Conservation (phyloP, 2,113 vertebrate genomes). For the Phycodurus eques region DNA sequence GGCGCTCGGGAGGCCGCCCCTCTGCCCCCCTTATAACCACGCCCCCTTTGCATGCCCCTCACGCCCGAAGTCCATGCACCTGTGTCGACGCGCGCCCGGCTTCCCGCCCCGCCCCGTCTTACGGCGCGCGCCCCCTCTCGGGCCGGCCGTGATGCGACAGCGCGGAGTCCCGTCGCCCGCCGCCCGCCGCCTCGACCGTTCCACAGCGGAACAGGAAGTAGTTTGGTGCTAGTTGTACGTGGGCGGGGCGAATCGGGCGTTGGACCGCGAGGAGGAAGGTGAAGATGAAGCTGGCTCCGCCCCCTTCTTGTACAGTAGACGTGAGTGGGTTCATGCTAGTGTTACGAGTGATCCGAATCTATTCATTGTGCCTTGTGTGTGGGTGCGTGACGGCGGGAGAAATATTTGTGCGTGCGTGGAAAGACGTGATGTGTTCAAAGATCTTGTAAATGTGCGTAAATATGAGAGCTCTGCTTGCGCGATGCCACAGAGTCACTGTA, state of each 20-base stretch:
- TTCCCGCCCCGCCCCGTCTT: constrained; percentile 52
- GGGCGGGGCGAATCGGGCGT: constrained; percentile 41
- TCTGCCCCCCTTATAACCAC: constrained; percentile 80
- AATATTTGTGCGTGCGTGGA: constrained; percentile 37
- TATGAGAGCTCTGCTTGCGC: constrained; percentile 91
- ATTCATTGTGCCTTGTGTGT: constrained; percentile 95
- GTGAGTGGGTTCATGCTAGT: constrained; percentile 86
- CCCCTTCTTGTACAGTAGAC: constrained; percentile 74
- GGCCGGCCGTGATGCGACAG: background rate
- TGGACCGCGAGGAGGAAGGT: constrained; percentile 22
- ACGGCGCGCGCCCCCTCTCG: constrained; percentile 11
- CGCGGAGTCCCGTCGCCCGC: background rate
- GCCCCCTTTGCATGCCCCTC: constrained; percentile 88
- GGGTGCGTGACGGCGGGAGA: constrained; percentile 37
- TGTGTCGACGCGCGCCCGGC: constrained; percentile 54
- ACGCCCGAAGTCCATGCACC: constrained; percentile 77
- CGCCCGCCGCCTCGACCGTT: background rate
- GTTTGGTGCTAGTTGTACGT: constrained; percentile 53
- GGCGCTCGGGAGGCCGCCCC: constrained; percentile 47
- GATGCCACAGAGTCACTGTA: constrained; percentile 99
- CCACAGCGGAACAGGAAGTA: constrained; percentile 10
- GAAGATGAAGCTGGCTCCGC: constrained; percentile 47
- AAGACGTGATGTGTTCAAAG: constrained; percentile 81
- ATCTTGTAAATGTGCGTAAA: constrained; percentile 96
- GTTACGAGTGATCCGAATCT: constrained; percentile 87